Percentiles rank a stretch among this genome's conserved stretches.
Conservation (phyloP, 1,140 invertebrate genomes). For the Charaxes varanes region DNA sequence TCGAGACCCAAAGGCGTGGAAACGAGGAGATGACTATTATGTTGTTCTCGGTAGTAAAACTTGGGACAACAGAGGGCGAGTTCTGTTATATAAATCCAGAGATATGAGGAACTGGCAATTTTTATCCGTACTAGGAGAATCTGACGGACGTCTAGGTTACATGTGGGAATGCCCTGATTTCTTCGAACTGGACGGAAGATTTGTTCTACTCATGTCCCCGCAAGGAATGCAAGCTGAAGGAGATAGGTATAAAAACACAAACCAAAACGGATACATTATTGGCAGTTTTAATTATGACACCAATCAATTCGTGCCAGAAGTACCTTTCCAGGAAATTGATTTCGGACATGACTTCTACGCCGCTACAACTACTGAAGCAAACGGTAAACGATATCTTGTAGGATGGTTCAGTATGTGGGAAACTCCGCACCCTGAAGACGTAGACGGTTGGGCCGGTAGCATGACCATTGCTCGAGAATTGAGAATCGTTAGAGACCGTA, state of each 20-base stretch:
- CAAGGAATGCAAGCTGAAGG: slow-evolving; percentile 55
- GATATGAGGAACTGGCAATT: slow-evolving; percentile 61
- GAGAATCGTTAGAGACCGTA: slow-evolving; percentile 33
- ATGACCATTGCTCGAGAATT: slow-evolving; percentile 59
- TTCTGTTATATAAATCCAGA: slow-evolving; percentile 53
- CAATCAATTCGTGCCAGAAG: slow-evolving; percentile 43
- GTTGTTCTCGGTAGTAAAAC: slow-evolving; percentile 61
- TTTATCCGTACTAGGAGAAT: slow-evolving; percentile 49
- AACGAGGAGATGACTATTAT: slow-evolving; percentile 53
- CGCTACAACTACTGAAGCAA: slow-evolving; percentile 48
- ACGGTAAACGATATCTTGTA: slow-evolving; percentile 53
- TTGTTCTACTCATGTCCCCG: slow-evolving; percentile 57
- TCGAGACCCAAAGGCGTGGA: slow-evolving; percentile 68
- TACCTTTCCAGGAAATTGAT: slow-evolving; percentile 60
- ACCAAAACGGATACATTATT: slow-evolving; percentile 62
- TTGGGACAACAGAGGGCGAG: slow-evolving; percentile 42
- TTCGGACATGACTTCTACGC: slow-evolving; percentile 68
- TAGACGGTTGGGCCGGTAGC: slow-evolving; percentile 59
- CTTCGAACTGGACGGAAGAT: slow-evolving; percentile 59
- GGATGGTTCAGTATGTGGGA: slow-evolving; percentile 70
- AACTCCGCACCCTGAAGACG: slow-evolving; percentile 41
- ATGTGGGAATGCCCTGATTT: slow-evolving; percentile 70
- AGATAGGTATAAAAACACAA: slow-evolving; percentile 60
- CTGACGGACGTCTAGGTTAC: slow-evolving; percentile 48
- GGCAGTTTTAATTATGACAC: slow-evolving; percentile 58